phyloP scores from a whole-genome alignment of 35 echinoderm and acorn worm genomes.

The Acanthaster planci region DNA sequence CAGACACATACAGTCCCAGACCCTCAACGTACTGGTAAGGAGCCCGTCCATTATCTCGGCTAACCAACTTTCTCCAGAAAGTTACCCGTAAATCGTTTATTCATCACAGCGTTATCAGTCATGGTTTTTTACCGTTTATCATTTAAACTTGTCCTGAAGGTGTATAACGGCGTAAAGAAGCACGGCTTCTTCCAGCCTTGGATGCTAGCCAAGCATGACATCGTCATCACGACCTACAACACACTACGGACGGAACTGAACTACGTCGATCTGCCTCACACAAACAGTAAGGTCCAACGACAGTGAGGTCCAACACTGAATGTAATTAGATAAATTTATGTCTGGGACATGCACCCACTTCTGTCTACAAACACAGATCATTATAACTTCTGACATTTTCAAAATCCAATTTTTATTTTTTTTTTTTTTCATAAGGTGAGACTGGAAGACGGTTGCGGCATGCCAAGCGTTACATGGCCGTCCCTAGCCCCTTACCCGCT shows the following conservation, averaged over 20 bases:
- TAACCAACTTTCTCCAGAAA: too few relatives aligned
- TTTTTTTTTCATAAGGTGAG: slow-evolving; percentile 36
- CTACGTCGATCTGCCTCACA: slow-evolving; percentile 85
- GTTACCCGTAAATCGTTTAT: too few relatives aligned
- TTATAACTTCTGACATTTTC: too few relatives aligned
- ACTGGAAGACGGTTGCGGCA: slow-evolving; percentile 66
- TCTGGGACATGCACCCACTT: too few relatives aligned
- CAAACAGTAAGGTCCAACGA: slow-evolving; percentile 81
- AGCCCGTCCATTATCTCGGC: too few relatives aligned
- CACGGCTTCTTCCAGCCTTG: slow-evolving; percentile 80
- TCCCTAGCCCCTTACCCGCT: slow-evolving; percentile 86
- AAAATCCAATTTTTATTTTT: neutral
- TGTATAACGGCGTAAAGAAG: slow-evolving; percentile 88
- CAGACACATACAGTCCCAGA: slow-evolving; percentile 66
- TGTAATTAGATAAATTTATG: too few relatives aligned
- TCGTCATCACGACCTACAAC: slow-evolving; percentile 87
- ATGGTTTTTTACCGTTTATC: neutral
- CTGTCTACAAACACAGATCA: too few relatives aligned
- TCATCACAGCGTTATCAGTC: too few relatives aligned
- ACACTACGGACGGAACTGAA: slow-evolving; percentile 74
- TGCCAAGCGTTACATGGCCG: slow-evolving; percentile 92
- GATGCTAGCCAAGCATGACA: slow-evolving; percentile 70
- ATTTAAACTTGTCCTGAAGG: slow-evolving; percentile 47
- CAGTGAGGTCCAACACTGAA: too few relatives aligned
- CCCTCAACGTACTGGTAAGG: slow-evolving; percentile 88